phyloP scores from a whole-genome alignment of 2,888 invertebrate species.

The Yponomeuta evonymella region DNA sequence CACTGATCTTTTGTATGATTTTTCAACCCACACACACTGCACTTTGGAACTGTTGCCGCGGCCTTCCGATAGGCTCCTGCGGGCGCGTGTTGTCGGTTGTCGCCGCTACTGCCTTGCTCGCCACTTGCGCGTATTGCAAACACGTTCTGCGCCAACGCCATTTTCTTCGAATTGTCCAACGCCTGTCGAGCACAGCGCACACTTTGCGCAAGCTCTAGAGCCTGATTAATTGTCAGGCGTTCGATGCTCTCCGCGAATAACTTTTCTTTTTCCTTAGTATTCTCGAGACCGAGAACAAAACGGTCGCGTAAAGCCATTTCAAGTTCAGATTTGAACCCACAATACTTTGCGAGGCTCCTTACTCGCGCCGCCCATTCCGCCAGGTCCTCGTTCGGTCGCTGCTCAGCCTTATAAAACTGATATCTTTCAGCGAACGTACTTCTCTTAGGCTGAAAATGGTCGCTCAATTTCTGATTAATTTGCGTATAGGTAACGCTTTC shows the following conservation, averaged over 20 bases:
- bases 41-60: neutral
- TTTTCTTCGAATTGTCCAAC: conserved; percentile 15
- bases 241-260: conserved; percentile 23
- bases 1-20: conserved; percentile 19
- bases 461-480: conserved; percentile 2
- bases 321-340: too few species aligned
- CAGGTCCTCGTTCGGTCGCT: conserved; percentile 18
- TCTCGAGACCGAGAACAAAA: too few species aligned
- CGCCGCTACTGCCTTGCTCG: neutral
- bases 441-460: conserved; percentile 18
- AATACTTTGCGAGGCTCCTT: neutral
- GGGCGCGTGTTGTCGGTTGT: too few species aligned
- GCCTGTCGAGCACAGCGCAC: too few species aligned
- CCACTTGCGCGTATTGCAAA: conserved; percentile 3
- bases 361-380: conserved; percentile 22
- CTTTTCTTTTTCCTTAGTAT: conserved; percentile 19
- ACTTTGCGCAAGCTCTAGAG: conserved; percentile 17
- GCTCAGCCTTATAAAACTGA: conserved; percentile 20
- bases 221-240: conserved; percentile 21
- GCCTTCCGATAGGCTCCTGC: neutral
- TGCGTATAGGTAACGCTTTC: conserved; percentile 13
- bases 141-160: conserved; percentile 3
- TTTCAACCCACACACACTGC: conserved; percentile 19
- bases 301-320: too few species aligned
- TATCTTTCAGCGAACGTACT: conserved; percentile 20